Evolutionary conservation across 2,113 vertebrate genomes (phyloP).

Genomic region (Hymenochirus boettgeri): DNA sequence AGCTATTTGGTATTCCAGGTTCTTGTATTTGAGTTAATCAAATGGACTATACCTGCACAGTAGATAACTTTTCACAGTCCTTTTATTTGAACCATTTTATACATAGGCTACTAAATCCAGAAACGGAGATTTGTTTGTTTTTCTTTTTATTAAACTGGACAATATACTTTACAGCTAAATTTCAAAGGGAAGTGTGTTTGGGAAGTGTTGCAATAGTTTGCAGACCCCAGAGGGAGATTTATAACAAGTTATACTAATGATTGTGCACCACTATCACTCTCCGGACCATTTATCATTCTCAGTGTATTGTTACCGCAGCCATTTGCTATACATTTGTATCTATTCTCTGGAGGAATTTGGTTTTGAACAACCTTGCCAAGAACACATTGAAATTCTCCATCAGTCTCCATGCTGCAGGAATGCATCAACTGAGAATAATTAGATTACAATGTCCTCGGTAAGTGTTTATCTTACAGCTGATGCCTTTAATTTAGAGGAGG

Average conservation of each 20-base stretch:
- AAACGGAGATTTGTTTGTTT: too few species aligned
- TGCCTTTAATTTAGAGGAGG: constrained; percentile 30
- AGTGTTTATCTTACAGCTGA: constrained; percentile 32
- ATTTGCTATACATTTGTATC: constrained; percentile 36
- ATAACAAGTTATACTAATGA: constrained; percentile 21
- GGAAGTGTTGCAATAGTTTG: neutral
- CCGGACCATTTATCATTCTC: constrained; percentile 31
- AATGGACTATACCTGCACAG: too few species aligned
- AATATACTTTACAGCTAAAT: too few species aligned
- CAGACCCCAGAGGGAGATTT: constrained; percentile 3
- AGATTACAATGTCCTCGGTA: constrained; percentile 34
- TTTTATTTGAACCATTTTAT: too few species aligned
- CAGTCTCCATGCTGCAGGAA: constrained; percentile 37
- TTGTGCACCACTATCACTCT: constrained; percentile 27
- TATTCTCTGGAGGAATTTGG: constrained; percentile 24
- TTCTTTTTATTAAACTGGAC: too few species aligned
- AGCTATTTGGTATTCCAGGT: too few species aligned
- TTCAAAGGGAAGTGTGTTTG: neutral
- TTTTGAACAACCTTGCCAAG: constrained; percentile 37
- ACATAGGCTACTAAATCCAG: too few species aligned
- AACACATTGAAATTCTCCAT: constrained; percentile 38
- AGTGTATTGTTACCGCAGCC: constrained; percentile 34
- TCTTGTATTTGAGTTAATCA: too few species aligned
- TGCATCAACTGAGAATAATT: constrained; percentile 35
- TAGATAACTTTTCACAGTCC: too few species aligned